Percentiles rank a stretch among this genome's conserved stretches.
phyloP scores from a whole-genome alignment of 2,797 vertebrate genomes.

The Ctenopoma kingsleyae region DNA sequence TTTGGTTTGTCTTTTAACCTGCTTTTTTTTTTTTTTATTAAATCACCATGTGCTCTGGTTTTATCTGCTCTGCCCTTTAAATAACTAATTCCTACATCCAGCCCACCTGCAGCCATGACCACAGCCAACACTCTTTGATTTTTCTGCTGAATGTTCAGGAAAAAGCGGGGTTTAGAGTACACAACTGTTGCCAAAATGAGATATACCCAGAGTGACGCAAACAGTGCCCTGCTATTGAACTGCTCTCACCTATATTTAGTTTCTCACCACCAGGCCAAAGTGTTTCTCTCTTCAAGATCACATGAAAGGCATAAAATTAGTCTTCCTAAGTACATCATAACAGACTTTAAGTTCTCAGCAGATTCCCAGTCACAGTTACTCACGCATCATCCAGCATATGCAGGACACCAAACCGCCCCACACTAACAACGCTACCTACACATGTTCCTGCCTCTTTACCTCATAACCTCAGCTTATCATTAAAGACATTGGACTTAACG shows the following conservation, averaged over 20 bases:
- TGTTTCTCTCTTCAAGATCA: constrained; percentile 71
- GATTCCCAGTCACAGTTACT: constrained; percentile 31
- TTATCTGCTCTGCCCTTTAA: constrained; percentile 46
- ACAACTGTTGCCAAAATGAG: constrained; percentile 67
- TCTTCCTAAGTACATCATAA: constrained; percentile 21
- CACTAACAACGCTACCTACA: constrained; percentile 12
- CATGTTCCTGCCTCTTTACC: constrained; percentile 23
- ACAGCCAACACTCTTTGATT: constrained; percentile 47
- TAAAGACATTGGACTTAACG: constrained; percentile 32
- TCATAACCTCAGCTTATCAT: constrained; percentile 32
- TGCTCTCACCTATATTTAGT: constrained; percentile 73
- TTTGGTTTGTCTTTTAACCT: constrained; percentile 20
- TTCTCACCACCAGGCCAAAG: constrained; percentile 61
- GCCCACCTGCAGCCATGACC: constrained; percentile 48
- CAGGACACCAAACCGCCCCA: not conserved
- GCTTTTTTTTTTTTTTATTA: constrained; percentile 42
- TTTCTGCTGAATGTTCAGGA: constrained; percentile 74
- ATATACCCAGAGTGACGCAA: constrained; percentile 78
- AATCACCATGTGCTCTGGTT: constrained; percentile 20
- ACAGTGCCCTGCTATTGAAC: constrained; percentile 70
- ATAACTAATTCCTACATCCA: constrained; percentile 40
- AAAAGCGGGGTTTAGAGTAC: constrained; percentile 43
- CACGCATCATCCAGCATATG: constrained; percentile 20
- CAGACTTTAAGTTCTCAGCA: constrained; percentile 31
- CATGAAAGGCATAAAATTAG: constrained; percentile 60